phyloP scores from a whole-genome alignment of 2,113 vertebrate species.

The Perognathus longimembris region DNA sequence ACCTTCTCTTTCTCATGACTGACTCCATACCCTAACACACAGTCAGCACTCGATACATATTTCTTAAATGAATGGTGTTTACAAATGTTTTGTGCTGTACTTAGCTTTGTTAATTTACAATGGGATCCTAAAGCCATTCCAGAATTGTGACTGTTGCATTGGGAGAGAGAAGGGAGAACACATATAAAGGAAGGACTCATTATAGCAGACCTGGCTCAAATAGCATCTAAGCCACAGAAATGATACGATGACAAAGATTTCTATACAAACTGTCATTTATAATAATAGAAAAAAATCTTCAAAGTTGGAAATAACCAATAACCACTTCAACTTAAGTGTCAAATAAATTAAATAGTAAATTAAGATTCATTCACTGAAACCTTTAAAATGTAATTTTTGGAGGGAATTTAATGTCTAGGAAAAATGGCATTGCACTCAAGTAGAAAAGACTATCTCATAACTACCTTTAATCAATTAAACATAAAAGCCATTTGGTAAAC shows the following conservation, averaged over 20 bases:
- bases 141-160: conserved; percentile 3
- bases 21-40: background rate
- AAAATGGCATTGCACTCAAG: conserved; percentile 19
- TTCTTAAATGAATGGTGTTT: conserved; percentile 37
- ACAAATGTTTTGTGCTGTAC: background rate
- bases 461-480: background rate
- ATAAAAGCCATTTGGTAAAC: conserved; percentile 41
- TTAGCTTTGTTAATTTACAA: conserved; percentile 41
- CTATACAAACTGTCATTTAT: conserved; percentile 37
- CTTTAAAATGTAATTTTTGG: conserved; percentile 47
- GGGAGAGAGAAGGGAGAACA: background rate
- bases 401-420: conserved; percentile 31
- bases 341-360: background rate
- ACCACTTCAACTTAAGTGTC: background rate
- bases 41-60: conserved; percentile 1
- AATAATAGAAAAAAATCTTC: conserved; percentile 43
- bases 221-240: background rate
- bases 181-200: background rate
- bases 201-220: background rate
- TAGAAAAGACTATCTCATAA: background rate
- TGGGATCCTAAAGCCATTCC: conserved; percentile 19
- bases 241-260: conserved; percentile 32
- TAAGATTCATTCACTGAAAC: conserved; percentile 6
- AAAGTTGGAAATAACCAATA: conserved; percentile 40
- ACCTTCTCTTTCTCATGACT: conserved; percentile 12